Percentiles rank a stretch among this genome's conserved stretches.
Conservation (phyloP, 2,113 vertebrate species). For the Erythrocercus mccallii region DNA sequence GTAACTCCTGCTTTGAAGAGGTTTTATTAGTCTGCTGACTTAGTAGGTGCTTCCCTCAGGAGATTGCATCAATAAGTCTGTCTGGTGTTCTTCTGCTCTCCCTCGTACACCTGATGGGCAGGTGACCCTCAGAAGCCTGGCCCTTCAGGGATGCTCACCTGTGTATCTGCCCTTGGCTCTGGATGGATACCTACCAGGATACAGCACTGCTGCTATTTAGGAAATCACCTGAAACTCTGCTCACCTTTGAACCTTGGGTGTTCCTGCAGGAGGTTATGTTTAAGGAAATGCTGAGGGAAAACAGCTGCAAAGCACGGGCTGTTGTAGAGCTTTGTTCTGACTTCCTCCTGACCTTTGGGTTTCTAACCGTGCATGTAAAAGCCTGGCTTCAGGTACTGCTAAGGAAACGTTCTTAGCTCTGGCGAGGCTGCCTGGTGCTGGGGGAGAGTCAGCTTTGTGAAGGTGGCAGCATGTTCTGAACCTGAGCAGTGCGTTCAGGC, state of each 20-base stretch:
- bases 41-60: not conserved
- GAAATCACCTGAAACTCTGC: not conserved
- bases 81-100: not conserved
- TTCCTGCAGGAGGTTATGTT: not conserved
- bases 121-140: not conserved
- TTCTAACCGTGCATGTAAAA: not conserved
- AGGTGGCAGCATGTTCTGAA: not conserved
- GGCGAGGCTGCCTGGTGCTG: not conserved
- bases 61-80: not conserved
- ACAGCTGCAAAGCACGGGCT: fast-evolving
- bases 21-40: not conserved
- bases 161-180: not conserved
- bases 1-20: not conserved
- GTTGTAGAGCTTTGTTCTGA: not conserved
- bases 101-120: no score
- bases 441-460: not conserved
- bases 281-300: not conserved
- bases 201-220: not conserved
- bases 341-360: not conserved
- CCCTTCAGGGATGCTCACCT: not conserved
- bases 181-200: not conserved
- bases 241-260: not conserved
- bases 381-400: not conserved
- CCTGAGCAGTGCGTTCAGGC: fast-evolving
- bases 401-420: not conserved